Percentiles rank a stretch among this genome's conserved stretches.
These are phyloP conservation scores for Hydrolagus colliei DNA, from an alignment of 2,797 vertebrate species.

Conservation along the genomic window DNA sequence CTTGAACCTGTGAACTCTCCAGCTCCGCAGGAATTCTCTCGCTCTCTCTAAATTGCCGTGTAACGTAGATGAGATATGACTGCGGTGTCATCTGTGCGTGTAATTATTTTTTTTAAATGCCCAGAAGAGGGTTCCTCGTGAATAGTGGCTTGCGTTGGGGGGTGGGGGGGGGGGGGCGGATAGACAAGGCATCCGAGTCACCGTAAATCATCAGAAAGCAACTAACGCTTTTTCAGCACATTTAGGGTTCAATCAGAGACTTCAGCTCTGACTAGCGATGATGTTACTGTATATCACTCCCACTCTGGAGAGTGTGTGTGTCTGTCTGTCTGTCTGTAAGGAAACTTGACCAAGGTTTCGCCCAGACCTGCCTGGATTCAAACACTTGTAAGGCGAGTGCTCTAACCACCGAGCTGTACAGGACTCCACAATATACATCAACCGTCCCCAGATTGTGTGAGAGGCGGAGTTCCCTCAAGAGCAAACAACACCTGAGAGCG, in stretches of 20 bases:
- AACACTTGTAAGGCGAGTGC: neutral
- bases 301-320: neutral
- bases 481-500: too few species aligned
- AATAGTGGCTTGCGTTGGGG: neutral
- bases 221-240: neutral
- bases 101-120: too few species aligned
- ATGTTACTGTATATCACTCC: neutral
- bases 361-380: neutral
- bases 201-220: neutral
- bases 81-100: neutral
- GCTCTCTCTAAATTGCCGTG: constrained; percentile 4
- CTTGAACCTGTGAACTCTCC: neutral
- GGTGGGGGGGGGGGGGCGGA: too few species aligned
- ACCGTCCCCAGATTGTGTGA: too few species aligned
- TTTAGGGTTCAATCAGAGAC: neutral
- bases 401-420: neutral
- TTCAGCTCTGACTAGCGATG: neutral
- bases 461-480: too few species aligned
- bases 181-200: neutral
- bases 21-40: neutral
- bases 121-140: neutral
- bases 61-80: neutral
- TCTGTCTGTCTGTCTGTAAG: neutral
- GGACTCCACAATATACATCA: too few species aligned
- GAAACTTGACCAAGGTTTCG: neutral